These are phyloP conservation scores for Nyctibius grandis DNA, from an alignment of 2,797 vertebrate species.

Conservation along the genomic window DNA sequence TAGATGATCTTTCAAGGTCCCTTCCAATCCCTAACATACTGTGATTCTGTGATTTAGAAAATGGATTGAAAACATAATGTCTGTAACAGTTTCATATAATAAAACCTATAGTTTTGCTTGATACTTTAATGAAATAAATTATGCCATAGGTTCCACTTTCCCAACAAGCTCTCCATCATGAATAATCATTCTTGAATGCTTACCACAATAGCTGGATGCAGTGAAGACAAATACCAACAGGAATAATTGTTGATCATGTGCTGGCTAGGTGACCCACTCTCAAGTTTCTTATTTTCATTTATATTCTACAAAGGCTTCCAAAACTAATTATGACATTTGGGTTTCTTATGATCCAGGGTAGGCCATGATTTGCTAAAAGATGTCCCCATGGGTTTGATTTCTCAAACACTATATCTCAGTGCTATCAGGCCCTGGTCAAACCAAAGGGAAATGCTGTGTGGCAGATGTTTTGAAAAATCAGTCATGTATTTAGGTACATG, in stretches of 20 bases:
- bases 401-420: not conserved
- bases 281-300: not conserved
- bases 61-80: not conserved
- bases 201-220: not conserved
- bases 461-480: not conserved
- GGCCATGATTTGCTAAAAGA: not conserved
- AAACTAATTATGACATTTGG: not conserved
- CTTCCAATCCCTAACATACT: too few species aligned
- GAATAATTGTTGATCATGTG: not conserved
- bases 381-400: not conserved
- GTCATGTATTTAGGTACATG: not conserved
- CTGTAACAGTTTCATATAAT: not conserved
- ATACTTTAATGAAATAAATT: not conserved
- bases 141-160: not conserved
- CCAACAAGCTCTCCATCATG: not conserved
- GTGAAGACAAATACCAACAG: not conserved
- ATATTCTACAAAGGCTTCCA: not conserved
- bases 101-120: not conserved
- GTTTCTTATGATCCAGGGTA: not conserved
- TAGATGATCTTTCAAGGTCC: too few species aligned
- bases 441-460: not conserved
- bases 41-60: too few species aligned
- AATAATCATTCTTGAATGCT: not conserved
- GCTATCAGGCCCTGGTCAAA: not conserved
- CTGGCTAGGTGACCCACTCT: not conserved